Evolutionary conservation across 1,140 invertebrate genomes (phyloP).

Genomic region (Calliphora vicina): DNA sequence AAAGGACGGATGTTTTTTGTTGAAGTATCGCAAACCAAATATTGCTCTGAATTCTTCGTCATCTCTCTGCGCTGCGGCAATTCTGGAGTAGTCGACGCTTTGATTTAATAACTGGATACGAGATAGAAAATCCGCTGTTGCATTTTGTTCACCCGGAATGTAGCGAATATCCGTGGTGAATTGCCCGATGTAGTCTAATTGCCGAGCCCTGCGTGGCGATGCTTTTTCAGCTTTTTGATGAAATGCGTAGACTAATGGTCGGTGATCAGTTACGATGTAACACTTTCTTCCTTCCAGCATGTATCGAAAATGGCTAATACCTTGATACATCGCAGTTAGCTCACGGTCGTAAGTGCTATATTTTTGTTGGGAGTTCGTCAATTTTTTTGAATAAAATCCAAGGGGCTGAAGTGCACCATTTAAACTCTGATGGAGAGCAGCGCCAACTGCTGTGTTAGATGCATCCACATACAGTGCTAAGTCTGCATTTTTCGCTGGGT

Average conservation of each 20-base stretch:
- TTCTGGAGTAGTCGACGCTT: background rate
- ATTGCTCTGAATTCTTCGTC: too few species aligned
- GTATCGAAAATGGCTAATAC: constrained; percentile 9
- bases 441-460: background rate
- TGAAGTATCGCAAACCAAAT: too few species aligned
- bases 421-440: background rate
- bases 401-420: background rate
- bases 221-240: too few species aligned
- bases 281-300: background rate
- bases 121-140: background rate
- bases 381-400: constrained; percentile 1
- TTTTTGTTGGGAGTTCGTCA: background rate
- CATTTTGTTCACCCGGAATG: background rate
- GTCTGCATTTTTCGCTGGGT: background rate
- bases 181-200: constrained; percentile 21
- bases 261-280: constrained; percentile 11
- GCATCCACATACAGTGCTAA: background rate
- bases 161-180: constrained; percentile 8
- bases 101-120: background rate
- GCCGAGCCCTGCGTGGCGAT: too few species aligned
- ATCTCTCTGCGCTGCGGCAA: background rate
- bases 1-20: too few species aligned
- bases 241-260: too few species aligned
- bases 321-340: constrained; percentile 24
- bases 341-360: constrained; percentile 31